Percentiles rank a stretch among this genome's conserved stretches.
Conservation (phyloP, 2,888 invertebrate species). For the Prosapia bicincta region DNA sequence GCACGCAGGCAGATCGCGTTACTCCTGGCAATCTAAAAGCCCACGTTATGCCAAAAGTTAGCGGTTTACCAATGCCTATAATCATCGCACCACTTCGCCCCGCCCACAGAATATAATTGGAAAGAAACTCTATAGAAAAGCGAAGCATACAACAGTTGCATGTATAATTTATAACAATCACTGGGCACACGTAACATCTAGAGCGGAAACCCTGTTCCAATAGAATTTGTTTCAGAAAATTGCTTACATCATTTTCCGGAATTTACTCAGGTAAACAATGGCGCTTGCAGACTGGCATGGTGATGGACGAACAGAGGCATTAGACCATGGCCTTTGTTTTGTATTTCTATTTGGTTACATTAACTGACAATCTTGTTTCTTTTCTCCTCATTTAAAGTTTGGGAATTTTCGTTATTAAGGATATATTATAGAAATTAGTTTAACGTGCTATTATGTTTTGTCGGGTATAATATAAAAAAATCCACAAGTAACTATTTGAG, state of each 20-base stretch:
- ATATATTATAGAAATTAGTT: no score
- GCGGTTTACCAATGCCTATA: neutral
- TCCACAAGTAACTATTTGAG: no score
- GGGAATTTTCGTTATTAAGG: no score
- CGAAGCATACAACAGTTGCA: neutral
- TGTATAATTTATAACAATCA: conserved; percentile 2
- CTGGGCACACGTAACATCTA: neutral
- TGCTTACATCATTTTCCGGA: neutral
- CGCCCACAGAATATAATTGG: neutral
- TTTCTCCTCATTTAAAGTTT: no score
- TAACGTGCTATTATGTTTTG: no score
- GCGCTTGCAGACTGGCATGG: no score
- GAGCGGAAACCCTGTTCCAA: neutral
- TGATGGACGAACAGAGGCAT: no score
- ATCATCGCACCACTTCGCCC: neutral
- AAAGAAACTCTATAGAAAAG: neutral
- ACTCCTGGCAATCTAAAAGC: conserved; percentile 6
- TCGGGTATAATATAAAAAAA: no score
- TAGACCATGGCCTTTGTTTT: no score
- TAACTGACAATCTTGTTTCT: no score
- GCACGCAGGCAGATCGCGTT: conserved; percentile 19
- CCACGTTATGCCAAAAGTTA: neutral
- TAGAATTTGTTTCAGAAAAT: neutral
- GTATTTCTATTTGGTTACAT: no score
- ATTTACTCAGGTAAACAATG: neutral